phyloP scores from a whole-genome alignment of 2,113 vertebrate genomes.

The Microtus oregoni region DNA sequence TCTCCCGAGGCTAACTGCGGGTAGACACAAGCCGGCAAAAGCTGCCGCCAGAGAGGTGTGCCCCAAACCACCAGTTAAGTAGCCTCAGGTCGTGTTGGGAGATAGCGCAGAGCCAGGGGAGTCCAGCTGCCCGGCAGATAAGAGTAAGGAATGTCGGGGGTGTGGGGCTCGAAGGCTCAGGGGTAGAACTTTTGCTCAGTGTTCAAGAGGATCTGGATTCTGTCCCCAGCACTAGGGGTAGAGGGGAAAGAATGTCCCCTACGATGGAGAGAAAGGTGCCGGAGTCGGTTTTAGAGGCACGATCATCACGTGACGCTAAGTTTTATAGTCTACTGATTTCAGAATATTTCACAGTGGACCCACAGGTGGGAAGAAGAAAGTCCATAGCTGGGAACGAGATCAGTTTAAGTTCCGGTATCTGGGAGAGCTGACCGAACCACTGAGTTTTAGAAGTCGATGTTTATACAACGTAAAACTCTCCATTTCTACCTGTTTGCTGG shows the following conservation, averaged over 20 bases:
- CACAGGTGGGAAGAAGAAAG: neutral
- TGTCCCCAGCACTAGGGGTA: neutral
- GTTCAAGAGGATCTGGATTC: neutral
- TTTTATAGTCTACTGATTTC: neutral
- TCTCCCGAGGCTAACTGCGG: neutral
- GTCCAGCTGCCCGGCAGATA: neutral
- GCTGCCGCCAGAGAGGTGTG: neutral
- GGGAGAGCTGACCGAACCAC: neutral
- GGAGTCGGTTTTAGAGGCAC: slow-evolving; percentile 1
- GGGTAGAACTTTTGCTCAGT: neutral
- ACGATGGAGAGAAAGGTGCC: neutral
- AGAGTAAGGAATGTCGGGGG: neutral
- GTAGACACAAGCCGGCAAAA: accelerated
- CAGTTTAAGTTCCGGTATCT: neutral
- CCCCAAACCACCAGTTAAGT: neutral
- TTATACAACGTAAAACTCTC: neutral
- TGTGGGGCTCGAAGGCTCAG: neutral
- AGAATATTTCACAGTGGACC: neutral
- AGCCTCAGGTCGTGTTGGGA: neutral
- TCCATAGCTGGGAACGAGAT: neutral
- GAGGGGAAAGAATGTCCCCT: neutral
- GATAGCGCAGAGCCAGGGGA: neutral
- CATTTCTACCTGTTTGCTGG: neutral
- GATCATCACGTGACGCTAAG: neutral
- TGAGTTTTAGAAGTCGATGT: neutral